These are phyloP conservation scores for Pseudomyrmex concolor DNA, from an alignment of 1,140 invertebrate genomes.

Conservation along the genomic window DNA sequence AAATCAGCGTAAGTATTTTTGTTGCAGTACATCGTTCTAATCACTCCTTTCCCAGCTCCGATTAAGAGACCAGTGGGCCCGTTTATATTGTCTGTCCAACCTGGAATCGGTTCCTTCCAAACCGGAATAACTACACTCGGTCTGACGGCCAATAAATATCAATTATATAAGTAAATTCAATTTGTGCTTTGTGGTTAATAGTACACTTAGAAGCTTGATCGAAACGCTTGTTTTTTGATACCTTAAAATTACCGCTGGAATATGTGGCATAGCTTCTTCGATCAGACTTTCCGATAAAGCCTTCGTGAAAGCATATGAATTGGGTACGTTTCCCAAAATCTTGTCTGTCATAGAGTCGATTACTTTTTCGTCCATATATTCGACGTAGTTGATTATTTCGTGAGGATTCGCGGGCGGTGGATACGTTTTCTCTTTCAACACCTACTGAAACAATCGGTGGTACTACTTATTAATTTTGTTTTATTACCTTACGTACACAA, in stretches of 20 bases:
- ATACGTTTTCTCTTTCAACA: slow-evolving; percentile 91
- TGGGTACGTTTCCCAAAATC: slow-evolving; percentile 93
- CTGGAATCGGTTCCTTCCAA: slow-evolving; percentile 92
- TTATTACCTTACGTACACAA: too few relatives aligned
- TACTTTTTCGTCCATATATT: slow-evolving; percentile 94
- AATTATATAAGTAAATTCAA: neutral
- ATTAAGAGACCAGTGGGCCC: slow-evolving; percentile 93
- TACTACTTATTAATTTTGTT: slow-evolving; percentile 79
- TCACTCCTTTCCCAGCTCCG: slow-evolving; percentile 93
- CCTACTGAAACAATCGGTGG: slow-evolving; percentile 73
- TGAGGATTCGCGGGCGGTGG: slow-evolving; percentile 95
- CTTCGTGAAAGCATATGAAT: slow-evolving; percentile 97
- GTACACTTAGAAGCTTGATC: neutral
- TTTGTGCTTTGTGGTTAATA: neutral
- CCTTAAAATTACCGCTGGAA: slow-evolving; percentile 95
- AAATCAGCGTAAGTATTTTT: slow-evolving; percentile 92
- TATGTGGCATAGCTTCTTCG: slow-evolving; percentile 89
- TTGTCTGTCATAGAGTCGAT: slow-evolving; percentile 90
- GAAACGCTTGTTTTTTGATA: slow-evolving; percentile 76
- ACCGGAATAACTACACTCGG: slow-evolving; percentile 89
- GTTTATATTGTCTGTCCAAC: slow-evolving; percentile 98
- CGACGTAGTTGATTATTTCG: slow-evolving; percentile 94
- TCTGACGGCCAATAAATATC: slow-evolving; percentile 61
- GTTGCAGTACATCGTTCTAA: slow-evolving; percentile 93
- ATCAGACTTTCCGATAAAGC: slow-evolving; percentile 93